Evolutionary conservation across 2,113 vertebrate genomes (phyloP), one percentile per base, ranked within the genome.

Genomic region (Neopipo cinnamomea): DNA sequence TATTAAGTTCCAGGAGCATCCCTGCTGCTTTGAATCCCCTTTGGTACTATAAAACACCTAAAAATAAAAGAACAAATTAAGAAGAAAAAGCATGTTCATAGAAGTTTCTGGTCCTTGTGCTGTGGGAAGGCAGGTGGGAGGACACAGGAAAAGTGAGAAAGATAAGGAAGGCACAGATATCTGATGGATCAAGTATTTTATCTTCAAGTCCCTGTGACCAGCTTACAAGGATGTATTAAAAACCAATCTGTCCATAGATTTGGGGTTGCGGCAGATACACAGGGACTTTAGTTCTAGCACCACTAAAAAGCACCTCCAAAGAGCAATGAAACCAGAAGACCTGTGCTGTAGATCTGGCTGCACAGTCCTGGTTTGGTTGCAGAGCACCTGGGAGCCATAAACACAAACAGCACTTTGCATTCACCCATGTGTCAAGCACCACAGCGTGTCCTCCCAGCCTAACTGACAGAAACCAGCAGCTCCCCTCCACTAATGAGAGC

Each of bases 301-400:
- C 97, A 92, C 37, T 87, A 62, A 94, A 78, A 75, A 97, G 89
- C 96, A 96, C 87, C 93, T 94, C 74, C 35, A 33, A 58, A 76
- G 87, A 90, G 70, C 91, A 76, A 62, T n/a, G 1, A 74, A 88
- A 85, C 35, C 95, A 92, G 56, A 42, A 59, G 76, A 52, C 1
- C 22, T 13, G 58, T 37, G 58, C 61, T 9, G 61, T 3, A 68
- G 65, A 83, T 58, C 56, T 49, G 90, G 42, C n/a, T 65, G 18
- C 89, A 24, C 6, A 44, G 85, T 75, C 85, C 81, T 55, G 89
- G 47, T 28, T 88, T 19, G 14, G 86, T 15, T 74, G 93, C 90
- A 75, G 89, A 96, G 85, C 93, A 96, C 91, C 65, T 59, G 75
- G 65, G 72, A 93, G 83, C 67, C 58, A 77, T 4, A 35, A 95